These are phyloP conservation scores for Tetheella fluctuosa DNA, from an alignment of 2,888 invertebrate genomes.

Conservation along the genomic window DNA sequence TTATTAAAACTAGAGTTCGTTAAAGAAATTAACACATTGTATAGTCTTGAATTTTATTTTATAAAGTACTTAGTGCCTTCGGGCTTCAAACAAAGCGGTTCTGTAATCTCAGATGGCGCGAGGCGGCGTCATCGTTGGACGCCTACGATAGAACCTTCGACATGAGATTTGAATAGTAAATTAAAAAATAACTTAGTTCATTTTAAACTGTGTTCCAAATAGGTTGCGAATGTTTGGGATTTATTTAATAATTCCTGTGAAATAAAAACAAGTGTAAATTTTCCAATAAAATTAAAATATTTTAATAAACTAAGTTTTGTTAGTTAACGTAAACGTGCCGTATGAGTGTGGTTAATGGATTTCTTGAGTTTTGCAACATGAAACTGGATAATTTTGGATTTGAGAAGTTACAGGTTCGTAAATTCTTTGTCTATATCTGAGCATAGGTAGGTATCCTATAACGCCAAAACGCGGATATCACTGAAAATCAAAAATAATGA, in stretches of 20 bases:
- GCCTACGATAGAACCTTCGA: constrained; percentile 61
- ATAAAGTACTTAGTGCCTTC: constrained; percentile 36
- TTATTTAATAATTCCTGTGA: not conserved
- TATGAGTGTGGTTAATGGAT: constrained; percentile 32
- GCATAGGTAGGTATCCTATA: too few relatives aligned
- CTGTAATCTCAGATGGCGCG: constrained; percentile 68
- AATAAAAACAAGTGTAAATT: not conserved
- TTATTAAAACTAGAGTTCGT: constrained; percentile 47
- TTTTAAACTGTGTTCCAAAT: constrained; percentile 28
- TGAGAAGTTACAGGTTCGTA: constrained; percentile 74
- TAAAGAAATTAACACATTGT: constrained; percentile 48
- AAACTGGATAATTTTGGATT: constrained; percentile 81
- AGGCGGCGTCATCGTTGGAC: constrained; percentile 68
- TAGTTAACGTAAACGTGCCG: constrained; percentile 16
- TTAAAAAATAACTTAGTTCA: constrained; percentile 33
- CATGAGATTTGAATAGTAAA: constrained; percentile 40
- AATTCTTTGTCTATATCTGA: constrained; percentile 12
- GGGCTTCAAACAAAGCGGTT: constrained; percentile 58
- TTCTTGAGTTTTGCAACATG: constrained; percentile 55
- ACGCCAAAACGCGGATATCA: too few relatives aligned
- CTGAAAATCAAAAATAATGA: too few relatives aligned
- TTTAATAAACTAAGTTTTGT: not conserved
- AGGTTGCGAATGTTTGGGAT: not conserved
- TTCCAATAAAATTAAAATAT: not conserved
- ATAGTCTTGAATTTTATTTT: constrained; percentile 55